Conservation (phyloP, 2,113 vertebrate genomes). For the Xerus inauris region DNA sequence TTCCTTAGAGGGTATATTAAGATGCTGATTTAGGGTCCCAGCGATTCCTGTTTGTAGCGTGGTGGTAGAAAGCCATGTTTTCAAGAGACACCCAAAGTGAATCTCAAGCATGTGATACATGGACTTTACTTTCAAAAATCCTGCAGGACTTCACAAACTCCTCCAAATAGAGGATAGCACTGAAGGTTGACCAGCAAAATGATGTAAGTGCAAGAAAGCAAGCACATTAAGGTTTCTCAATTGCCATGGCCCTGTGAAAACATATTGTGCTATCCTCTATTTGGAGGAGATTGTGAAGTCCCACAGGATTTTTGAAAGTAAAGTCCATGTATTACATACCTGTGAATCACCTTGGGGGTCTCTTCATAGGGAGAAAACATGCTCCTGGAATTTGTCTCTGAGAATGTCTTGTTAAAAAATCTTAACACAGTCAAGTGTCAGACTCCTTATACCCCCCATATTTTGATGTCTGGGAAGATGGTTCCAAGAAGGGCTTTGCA, state of each 20-base stretch:
- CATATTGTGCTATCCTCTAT: not conserved
- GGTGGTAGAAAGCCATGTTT: not conserved
- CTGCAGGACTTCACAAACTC: not conserved
- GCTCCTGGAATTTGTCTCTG: not conserved
- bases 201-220: not conserved
- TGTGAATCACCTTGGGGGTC: not conserved
- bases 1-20: not conserved
- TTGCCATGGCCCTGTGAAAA: rapidly evolving
- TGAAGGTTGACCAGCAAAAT: not conserved
- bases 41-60: not conserved
- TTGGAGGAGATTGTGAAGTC: not conserved
- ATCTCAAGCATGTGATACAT: not conserved
- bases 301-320: not conserved
- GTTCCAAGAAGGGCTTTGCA: not conserved
- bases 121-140: not conserved
- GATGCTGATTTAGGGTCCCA: not conserved
- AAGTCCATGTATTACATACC: too few species aligned
- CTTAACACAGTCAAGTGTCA: not conserved
- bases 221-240: not conserved
- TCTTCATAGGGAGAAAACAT: not conserved
- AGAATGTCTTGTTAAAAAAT: not conserved
- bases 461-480: not conserved
- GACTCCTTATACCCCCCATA: not conserved
- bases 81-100: not conserved
- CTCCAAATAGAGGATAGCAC: not conserved